Percentiles rank a stretch among this genome's conserved stretches.
Conservation (phyloP, 1,140 invertebrate species). For the Cheumatopsyche charites region DNA sequence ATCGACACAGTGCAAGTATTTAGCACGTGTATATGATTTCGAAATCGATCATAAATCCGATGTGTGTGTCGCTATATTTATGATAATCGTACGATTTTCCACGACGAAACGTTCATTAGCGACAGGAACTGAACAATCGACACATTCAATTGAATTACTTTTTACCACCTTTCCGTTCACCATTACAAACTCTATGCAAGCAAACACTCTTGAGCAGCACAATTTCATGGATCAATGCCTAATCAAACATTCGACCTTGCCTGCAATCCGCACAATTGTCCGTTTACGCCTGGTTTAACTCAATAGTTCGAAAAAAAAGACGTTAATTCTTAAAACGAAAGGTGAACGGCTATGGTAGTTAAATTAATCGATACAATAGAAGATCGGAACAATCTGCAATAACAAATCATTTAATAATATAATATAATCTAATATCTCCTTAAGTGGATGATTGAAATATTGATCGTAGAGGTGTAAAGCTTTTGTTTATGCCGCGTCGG, state of each 20-base stretch:
- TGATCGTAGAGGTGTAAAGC: no score
- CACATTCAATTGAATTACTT: slow-evolving; percentile 19
- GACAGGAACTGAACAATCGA: slow-evolving; percentile 12
- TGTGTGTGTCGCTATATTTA: no score
- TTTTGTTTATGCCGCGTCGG: no score
- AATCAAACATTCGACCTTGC: slow-evolving; percentile 24
- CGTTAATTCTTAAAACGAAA: background rate
- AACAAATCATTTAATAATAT: no score
- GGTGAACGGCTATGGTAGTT: background rate
- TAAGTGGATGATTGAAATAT: no score
- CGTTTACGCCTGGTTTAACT: slow-evolving; percentile 18
- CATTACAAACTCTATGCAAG: no score
- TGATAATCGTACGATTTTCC: no score
- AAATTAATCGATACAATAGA: no score
- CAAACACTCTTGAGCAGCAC: background rate
- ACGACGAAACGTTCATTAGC: background rate
- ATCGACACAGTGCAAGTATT: background rate
- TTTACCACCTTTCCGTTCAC: slow-evolving; percentile 13
- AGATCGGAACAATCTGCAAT: no score
- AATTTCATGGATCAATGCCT: slow-evolving; percentile 16
- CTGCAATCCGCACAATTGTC: slow-evolving; percentile 12
- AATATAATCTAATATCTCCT: no score
- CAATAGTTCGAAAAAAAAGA: background rate
- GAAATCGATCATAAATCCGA: no score
- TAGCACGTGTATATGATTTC: no score